Evolutionary conservation across 2,888 invertebrate genomes (phyloP).

Genomic region (Noctua pronuba): DNA sequence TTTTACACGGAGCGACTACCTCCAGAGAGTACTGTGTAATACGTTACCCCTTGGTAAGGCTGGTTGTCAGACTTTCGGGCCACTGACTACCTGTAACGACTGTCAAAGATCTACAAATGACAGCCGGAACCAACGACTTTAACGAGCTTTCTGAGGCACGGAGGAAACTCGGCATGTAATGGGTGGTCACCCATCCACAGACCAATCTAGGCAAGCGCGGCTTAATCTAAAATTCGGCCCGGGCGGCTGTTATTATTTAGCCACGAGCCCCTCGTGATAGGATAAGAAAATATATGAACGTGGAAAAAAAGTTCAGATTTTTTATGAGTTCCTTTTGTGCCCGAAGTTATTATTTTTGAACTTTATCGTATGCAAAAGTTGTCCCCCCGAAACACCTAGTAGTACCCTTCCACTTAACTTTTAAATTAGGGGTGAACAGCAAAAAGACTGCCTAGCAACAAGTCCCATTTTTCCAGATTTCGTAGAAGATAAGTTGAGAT

Average conservation of each 20-base stretch:
- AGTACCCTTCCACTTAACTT: background rate
- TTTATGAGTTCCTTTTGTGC: slow-evolving; percentile 17
- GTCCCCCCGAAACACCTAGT: background rate
- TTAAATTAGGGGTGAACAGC: background rate
- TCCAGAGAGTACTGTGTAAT: no score
- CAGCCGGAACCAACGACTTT: background rate
- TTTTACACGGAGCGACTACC: background rate
- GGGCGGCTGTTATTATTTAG: background rate
- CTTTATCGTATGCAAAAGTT: background rate
- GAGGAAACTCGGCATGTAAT: background rate
- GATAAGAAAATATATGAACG: background rate
- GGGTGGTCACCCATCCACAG: background rate
- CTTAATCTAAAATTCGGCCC: background rate
- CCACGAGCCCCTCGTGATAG: background rate
- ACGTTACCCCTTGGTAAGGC: background rate
- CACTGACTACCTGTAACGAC: no score
- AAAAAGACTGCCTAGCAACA: background rate
- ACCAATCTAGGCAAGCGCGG: background rate
- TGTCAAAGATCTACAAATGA: background rate
- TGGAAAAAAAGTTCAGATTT: background rate
- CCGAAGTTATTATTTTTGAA: background rate
- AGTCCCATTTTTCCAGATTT: background rate
- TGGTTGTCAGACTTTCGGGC: background rate
- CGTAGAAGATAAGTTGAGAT: background rate
- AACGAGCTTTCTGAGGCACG: background rate